Evolutionary conservation across 1,140 invertebrate species (phyloP).

Genomic region (Drosophila bipectinata): DNA sequence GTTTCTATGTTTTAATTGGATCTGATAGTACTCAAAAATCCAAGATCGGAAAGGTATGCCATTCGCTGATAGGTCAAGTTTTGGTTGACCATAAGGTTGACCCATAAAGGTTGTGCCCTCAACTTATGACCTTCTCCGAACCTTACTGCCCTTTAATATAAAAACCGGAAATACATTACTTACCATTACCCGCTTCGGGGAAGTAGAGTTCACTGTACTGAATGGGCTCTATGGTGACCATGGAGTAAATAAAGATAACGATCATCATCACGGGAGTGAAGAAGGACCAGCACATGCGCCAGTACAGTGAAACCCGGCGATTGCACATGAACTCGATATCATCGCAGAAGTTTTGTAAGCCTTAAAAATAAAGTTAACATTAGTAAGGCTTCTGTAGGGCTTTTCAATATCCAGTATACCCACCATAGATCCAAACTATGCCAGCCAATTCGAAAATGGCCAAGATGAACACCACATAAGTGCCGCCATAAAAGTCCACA

Average conservation of each 20-base stretch:
- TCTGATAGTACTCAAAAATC: too few species aligned
- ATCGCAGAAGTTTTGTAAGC: slow-evolving; percentile 88
- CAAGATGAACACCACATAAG: slow-evolving; percentile 91
- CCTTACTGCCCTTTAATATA: too few species aligned
- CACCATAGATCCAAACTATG: slow-evolving; percentile 92
- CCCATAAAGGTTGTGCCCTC: too few species aligned
- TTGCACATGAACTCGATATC: slow-evolving; percentile 93
- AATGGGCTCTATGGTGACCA: slow-evolving; percentile 85
- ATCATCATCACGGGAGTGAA: slow-evolving; percentile 89
- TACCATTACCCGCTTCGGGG: slow-evolving; percentile 83
- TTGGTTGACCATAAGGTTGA: too few species aligned
- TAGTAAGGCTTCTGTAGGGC: background rate
- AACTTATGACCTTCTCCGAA: too few species aligned
- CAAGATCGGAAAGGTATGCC: too few species aligned
- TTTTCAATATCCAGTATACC: slow-evolving; percentile 35
- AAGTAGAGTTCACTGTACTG: slow-evolving; percentile 84
- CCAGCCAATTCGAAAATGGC: slow-evolving; percentile 89
- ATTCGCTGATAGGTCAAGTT: too few species aligned
- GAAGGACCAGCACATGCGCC: slow-evolving; percentile 92
- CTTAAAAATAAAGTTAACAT: slow-evolving; percentile 66
- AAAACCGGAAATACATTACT: slow-evolving; percentile 10
- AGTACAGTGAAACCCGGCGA: slow-evolving; percentile 89
- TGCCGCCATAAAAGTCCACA: slow-evolving; percentile 93
- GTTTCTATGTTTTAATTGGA: too few species aligned
- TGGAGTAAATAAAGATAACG: slow-evolving; percentile 88